Percentiles rank a stretch among this genome's conserved stretches.
Evolutionary conservation across 2,113 vertebrate species (phyloP).

Genomic region (Pimephales promelas): DNA sequence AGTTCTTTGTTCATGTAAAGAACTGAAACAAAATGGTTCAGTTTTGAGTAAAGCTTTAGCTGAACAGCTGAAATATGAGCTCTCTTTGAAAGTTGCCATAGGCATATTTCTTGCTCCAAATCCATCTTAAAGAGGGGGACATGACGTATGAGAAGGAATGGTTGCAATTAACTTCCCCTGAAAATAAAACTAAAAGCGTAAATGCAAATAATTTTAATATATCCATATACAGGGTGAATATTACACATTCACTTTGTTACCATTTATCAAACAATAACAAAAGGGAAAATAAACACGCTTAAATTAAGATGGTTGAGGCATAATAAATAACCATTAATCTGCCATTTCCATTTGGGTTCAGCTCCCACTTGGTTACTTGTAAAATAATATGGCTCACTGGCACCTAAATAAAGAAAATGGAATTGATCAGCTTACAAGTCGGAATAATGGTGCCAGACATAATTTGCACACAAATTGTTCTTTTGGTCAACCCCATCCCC

Average conservation of each 20-base stretch:
- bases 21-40: not conserved
- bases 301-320: conserved; percentile 58
- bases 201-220: conserved; percentile 52
- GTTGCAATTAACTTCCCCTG: conserved; percentile 33
- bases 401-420: conserved; percentile 30
- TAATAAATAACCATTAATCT: conserved; percentile 61
- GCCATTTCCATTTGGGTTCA: conserved; percentile 31
- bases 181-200: not conserved
- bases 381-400: conserved; percentile 41
- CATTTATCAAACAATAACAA: conserved; percentile 42
- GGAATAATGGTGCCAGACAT: conserved; percentile 36
- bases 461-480: conserved; percentile 6
- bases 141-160: not conserved
- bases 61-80: conserved; percentile 35
- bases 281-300: conserved; percentile 45
- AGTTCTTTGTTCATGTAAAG: not conserved
- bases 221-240: conserved; percentile 51
- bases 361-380: conserved; percentile 17
- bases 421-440: conserved; percentile 18
- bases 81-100: not conserved
- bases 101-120: conserved; percentile 30
- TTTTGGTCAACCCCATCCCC: conserved; percentile 6
- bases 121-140: conserved; percentile 1
- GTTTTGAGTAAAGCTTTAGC: not conserved
- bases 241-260: conserved; percentile 47